Conservation (phyloP, 2,797 vertebrate species). For the Psittacula derbiana region DNA sequence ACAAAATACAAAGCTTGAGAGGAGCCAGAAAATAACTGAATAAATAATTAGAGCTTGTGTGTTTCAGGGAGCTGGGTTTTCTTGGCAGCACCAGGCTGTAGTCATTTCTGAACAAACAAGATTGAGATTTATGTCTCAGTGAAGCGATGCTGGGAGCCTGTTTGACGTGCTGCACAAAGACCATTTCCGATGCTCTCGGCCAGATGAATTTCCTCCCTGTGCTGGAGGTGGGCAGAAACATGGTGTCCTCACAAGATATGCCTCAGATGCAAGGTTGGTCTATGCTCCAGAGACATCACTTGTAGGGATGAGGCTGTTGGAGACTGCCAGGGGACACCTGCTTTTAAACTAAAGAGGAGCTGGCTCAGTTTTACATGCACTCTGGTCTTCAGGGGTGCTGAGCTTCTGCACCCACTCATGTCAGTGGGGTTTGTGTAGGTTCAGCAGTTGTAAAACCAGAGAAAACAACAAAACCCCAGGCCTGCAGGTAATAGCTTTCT, state of each 20-base stretch:
- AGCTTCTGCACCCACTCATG: not conserved
- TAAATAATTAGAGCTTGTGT: slow-evolving; percentile 43
- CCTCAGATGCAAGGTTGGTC: not conserved
- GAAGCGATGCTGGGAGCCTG: slow-evolving; percentile 37
- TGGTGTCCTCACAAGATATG: not conserved
- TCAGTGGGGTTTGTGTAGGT: not conserved
- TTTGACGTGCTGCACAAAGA: not conserved
- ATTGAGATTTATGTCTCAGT: slow-evolving; percentile 45
- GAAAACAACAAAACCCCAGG: not conserved
- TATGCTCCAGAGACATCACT: not conserved
- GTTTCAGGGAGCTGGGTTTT: slow-evolving; percentile 40
- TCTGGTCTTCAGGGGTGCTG: not conserved
- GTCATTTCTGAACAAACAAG: slow-evolving; percentile 72
- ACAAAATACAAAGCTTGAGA: slow-evolving; percentile 52
- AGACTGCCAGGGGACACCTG: not conserved
- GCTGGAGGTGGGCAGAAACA: not conserved
- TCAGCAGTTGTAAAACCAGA: not conserved
- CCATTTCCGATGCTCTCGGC: not conserved
- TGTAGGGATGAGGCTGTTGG: not conserved
- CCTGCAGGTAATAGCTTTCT: not conserved
- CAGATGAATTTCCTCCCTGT: slow-evolving; percentile 7
- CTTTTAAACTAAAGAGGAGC: not conserved
- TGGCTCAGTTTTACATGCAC: fast-evolving
- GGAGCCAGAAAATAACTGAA: slow-evolving; percentile 53
- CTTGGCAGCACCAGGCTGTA: slow-evolving; percentile 35